Base-by-base conservation (phyloP, 2,113 vertebrate species). In the Ammodytes dubius region DNA sequence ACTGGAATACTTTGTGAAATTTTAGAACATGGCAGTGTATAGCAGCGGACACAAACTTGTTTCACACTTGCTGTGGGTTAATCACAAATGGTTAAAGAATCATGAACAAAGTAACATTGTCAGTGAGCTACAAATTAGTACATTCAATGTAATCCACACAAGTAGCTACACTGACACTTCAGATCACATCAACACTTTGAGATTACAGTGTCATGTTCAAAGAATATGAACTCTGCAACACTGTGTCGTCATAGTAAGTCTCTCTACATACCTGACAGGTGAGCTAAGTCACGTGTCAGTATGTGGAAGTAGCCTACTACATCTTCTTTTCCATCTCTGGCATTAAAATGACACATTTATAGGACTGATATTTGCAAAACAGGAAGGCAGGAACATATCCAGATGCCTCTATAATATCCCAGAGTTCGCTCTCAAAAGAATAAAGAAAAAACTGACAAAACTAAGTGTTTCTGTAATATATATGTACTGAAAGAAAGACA, bases 241-340 rank as follows among this genome's bases (percentile, higher is more conserved):
- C 27, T 19, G 19, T 37, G 27, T 27, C 0, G 6, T 63, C 35
- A 64, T 5, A 37, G 53, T 45, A 13, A 17, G 14, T 6, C 7
- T 27, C 27, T 15, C 37, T 49, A 47, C 19, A 43, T n/a, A 58
- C 77, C 53, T 37, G 6, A 7, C 80, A 69, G 63, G 66, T 69
- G 42, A 77, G 42, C 43, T 17, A 1, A 50, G 73, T 74, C 69
- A 56, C 19, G 12, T 74, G 81, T 68, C 61, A n/a, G 52, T 67
- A 60, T 76, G 78, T 57, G 43, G 9, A 59, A 53, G 37, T 27
- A 27, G 27, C 27, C 27, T 27, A 57, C 45, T 39, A 14, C 27
- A 49, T 47, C 11, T 70, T 27, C 35, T 43, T 69, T 78, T 43
- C 39, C 11, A 49, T 74, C 27, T 54, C 37, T 73, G 5, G 78